These are phyloP conservation scores for Epizoanthus ramosus DNA, from an alignment of 92 coral and sea anemone genomes.

Conservation along the genomic window DNA sequence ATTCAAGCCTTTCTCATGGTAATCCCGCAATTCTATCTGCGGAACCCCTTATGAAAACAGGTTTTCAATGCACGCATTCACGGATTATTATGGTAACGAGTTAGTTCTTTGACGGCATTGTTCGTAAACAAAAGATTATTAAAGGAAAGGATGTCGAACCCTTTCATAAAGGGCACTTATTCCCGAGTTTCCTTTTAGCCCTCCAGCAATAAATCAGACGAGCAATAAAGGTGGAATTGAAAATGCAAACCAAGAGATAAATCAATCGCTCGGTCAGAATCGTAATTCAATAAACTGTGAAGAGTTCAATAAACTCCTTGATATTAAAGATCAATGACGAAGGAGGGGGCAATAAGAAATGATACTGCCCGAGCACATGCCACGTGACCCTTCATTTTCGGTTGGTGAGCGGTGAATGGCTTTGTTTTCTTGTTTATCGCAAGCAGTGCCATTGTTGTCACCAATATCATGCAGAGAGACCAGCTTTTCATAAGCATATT, in stretches of 20 bases:
- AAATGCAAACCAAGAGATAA: constrained; percentile 78
- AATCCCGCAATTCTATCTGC: constrained; percentile 69
- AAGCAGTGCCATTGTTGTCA: constrained; percentile 69
- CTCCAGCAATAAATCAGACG: constrained; percentile 87
- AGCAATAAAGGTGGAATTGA: constrained; percentile 76
- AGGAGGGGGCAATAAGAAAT: constrained; percentile 38
- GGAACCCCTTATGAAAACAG: constrained; percentile 85
- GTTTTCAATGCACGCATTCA: constrained; percentile 78
- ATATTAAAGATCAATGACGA: constrained; percentile 58
- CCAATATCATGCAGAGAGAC: constrained; percentile 81
- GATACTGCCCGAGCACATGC: constrained; percentile 2
- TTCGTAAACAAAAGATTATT: constrained; percentile 93
- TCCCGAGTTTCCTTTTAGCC: constrained; percentile 73
- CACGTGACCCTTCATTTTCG: background rate
- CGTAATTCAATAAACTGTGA: constrained; percentile 84
- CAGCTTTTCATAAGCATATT: constrained; percentile 78
- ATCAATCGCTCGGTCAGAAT: constrained; percentile 52
- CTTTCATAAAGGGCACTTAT: constrained; percentile 92
- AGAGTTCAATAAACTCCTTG: constrained; percentile 76
- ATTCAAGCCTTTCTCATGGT: constrained; percentile 71
- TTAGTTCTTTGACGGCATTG: constrained; percentile 71
- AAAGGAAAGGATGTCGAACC: constrained; percentile 80
- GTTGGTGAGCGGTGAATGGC: constrained; percentile 22
- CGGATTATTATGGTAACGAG: constrained; percentile 87
- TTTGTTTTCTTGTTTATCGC: constrained; percentile 67